phyloP scores from a whole-genome alignment of 2,797 vertebrate genomes.

The Mus spretus region DNA sequence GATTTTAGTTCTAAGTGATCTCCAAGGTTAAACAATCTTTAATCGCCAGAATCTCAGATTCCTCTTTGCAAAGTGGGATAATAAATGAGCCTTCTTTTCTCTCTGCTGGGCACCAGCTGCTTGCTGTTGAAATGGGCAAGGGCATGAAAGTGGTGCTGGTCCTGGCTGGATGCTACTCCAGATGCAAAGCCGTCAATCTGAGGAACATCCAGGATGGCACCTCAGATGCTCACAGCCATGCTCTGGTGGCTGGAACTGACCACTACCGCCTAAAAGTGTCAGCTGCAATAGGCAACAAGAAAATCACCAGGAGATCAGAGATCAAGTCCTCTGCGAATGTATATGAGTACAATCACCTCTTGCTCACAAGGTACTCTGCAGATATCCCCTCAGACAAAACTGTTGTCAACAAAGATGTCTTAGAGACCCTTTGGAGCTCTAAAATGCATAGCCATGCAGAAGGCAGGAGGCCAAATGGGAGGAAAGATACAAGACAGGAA shows the following conservation, averaged over 20 bases:
- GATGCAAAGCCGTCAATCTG: neutral
- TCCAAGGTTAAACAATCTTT: neutral
- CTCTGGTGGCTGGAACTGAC: neutral
- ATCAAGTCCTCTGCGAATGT: neutral
- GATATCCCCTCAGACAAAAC: neutral
- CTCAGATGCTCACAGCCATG: neutral
- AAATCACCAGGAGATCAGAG: neutral
- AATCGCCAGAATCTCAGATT: slow-evolving; percentile 3
- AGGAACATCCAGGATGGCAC: neutral
- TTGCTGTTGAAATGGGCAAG: neutral
- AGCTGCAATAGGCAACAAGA: neutral
- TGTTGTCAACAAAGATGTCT: neutral
- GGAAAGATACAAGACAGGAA: neutral
- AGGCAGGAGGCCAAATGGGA: neutral
- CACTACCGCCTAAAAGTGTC: too few relatives aligned
- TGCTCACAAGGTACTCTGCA: neutral
- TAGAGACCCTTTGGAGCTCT: neutral
- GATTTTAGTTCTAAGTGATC: slow-evolving; percentile 17
- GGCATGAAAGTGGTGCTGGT: neutral
- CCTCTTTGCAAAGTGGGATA: neutral
- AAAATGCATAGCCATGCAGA: neutral
- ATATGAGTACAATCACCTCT: neutral
- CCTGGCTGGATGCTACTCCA: neutral
- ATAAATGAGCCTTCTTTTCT: neutral
- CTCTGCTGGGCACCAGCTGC: neutral